phyloP scores from a whole-genome alignment of 2,113 vertebrate genomes.

The Coryphaenoides rupestris region DNA sequence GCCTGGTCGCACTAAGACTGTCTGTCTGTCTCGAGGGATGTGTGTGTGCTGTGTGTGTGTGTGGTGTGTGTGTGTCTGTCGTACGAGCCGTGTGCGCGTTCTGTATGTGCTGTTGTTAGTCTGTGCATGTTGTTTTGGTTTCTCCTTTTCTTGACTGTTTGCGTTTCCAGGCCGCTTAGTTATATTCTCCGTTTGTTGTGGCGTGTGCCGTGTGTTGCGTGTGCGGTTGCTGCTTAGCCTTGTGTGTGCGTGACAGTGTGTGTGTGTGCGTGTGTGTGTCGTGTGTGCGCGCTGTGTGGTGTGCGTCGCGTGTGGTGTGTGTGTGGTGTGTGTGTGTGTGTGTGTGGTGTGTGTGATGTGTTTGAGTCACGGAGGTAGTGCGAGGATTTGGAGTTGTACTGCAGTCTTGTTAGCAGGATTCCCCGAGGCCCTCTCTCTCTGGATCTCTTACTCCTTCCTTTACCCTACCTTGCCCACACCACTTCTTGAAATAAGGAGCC shows the following conservation, averaged over 20 bases:
- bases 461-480: conserved; percentile 71
- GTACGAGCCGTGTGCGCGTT: conserved; percentile 12
- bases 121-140: conserved; percentile 38
- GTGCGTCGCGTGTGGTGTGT: conserved; percentile 10
- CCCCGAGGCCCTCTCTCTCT: conserved; percentile 68
- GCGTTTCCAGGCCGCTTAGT: neutral
- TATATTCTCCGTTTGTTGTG: conserved; percentile 37
- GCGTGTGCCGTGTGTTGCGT: conserved; percentile 61
- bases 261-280: conserved; percentile 45
- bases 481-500: conserved; percentile 81
- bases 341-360: conserved; percentile 49
- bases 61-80: conserved; percentile 48
- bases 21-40: neutral
- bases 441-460: conserved; percentile 62
- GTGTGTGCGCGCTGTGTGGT: conserved; percentile 47
- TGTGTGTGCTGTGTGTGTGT: conserved; percentile 29
- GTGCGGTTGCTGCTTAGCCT: conserved; percentile 28
- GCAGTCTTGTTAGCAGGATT: conserved; percentile 65
- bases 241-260: conserved; percentile 12
- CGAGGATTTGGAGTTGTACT: conserved; percentile 68
- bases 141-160: conserved; percentile 40
- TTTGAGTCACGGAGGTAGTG: conserved; percentile 65
- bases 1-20: conserved; percentile 63
- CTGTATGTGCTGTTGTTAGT: conserved; percentile 29
- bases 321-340: conserved; percentile 17